Percentiles rank a stretch among this genome's conserved stretches.
These are phyloP conservation scores for Gymnothorax reevesii DNA, from an alignment of 2,797 vertebrate genomes.

Conservation along the genomic window DNA sequence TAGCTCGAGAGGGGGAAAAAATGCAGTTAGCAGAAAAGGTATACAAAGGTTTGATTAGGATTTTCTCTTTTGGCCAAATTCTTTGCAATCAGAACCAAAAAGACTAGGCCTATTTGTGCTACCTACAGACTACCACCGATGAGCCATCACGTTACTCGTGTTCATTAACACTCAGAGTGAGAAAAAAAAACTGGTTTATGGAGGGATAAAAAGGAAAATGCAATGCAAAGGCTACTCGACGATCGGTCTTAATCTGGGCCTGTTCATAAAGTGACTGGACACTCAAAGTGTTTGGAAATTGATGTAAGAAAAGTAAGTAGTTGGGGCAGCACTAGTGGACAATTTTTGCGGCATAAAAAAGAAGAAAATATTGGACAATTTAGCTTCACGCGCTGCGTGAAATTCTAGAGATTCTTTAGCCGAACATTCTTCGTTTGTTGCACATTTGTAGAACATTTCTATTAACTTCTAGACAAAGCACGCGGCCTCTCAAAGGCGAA, in stretches of 20 bases:
- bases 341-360: neutral
- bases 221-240: neutral
- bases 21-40: neutral
- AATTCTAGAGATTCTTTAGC: neutral
- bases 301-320: neutral
- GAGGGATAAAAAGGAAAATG: neutral
- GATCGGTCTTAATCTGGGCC: no score
- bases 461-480: neutral
- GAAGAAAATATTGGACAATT: neutral
- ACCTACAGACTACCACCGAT: slow-evolving; percentile 18
- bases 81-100: neutral
- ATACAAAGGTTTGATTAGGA: neutral
- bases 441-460: neutral
- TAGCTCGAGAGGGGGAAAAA: neutral
- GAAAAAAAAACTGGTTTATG: neutral
- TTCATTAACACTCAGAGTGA: neutral
- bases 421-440: neutral
- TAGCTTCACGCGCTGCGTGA: neutral
- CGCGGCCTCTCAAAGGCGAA: slow-evolving; percentile 3
- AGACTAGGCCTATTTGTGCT: no score
- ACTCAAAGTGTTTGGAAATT: neutral
- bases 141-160: neutral
- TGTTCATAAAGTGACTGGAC: neutral
- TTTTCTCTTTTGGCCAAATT: neutral
- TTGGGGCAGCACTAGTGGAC: neutral